These are phyloP conservation scores for Physocephala rufipes DNA, from an alignment of 2,888 invertebrate genomes.

Conservation along the genomic window DNA sequence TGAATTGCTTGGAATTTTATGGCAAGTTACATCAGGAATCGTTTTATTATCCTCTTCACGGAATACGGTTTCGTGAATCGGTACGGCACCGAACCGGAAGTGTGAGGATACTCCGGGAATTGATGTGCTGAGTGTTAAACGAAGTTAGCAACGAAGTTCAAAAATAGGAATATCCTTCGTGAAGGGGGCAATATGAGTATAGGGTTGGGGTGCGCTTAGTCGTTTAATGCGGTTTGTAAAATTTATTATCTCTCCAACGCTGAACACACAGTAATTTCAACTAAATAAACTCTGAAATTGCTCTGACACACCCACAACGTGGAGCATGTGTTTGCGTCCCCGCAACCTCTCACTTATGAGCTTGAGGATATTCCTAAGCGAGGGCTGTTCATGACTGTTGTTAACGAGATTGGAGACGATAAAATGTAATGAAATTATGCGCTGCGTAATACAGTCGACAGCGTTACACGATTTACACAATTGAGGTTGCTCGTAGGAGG, in stretches of 20 bases:
- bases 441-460: slow-evolving; percentile 43
- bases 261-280: slow-evolving; percentile 33
- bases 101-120: background rate
- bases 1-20: slow-evolving; percentile 58
- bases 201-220: background rate
- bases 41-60: slow-evolving; percentile 58
- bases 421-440: slow-evolving; percentile 54
- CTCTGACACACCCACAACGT: slow-evolving; percentile 35
- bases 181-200: background rate
- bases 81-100: too few relatives aligned
- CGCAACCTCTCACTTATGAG: background rate
- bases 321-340: slow-evolving; percentile 12
- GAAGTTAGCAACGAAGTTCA: too few relatives aligned
- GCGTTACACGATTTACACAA: background rate
- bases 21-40: slow-evolving; percentile 58
- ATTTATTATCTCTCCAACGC: slow-evolving; percentile 56
- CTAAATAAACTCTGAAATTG: slow-evolving; percentile 43
- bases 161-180: too few relatives aligned
- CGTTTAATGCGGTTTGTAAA: slow-evolving; percentile 39
- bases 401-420: slow-evolving; percentile 29
- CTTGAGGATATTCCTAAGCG: background rate
- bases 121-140: background rate
- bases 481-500: background rate
- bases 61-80: too few relatives aligned
- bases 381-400: slow-evolving; percentile 8